Conservation (phyloP, 2,797 vertebrate species). For the Coregonus ussuriensis region DNA sequence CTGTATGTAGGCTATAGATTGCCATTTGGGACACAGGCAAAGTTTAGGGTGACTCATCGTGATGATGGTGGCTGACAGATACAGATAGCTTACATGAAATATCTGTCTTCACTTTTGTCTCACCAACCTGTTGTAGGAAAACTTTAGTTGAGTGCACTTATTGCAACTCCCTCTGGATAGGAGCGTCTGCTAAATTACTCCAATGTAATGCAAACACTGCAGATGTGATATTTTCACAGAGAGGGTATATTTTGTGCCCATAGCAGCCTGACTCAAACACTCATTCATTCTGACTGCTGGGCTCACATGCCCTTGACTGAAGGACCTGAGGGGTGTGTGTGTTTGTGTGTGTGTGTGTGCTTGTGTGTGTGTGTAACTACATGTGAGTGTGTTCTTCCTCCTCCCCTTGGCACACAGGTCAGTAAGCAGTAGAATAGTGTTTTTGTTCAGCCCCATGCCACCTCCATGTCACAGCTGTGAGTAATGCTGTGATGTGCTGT, state of each 20-base stretch:
- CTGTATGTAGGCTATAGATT: neutral
- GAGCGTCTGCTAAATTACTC: neutral
- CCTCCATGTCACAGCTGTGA: neutral
- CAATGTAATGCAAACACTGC: neutral
- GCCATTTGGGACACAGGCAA: neutral
- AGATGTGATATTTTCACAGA: neutral
- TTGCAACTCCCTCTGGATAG: neutral
- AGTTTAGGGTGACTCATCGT: too few species aligned
- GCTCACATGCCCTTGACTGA: slow-evolving; percentile 4
- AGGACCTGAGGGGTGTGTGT: neutral
- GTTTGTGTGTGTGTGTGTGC: neutral
- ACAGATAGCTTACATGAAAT: neutral
- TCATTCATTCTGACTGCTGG: neutral
- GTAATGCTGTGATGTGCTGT: neutral
- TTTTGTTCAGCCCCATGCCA: slow-evolving; percentile 9
- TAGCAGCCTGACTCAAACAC: neutral
- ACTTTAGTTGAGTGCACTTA: neutral
- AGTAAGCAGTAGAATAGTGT: slow-evolving; percentile 2
- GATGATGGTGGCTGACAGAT: neutral
- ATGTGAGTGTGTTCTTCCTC: neutral
- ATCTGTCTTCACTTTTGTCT: neutral
- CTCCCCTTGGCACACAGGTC: neutral
- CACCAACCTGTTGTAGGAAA: neutral
- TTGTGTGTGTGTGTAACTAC: neutral
- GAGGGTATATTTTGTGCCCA: neutral